Conservation (phyloP, 2,888 invertebrate species). For the Eristalinus sepulchralis region DNA sequence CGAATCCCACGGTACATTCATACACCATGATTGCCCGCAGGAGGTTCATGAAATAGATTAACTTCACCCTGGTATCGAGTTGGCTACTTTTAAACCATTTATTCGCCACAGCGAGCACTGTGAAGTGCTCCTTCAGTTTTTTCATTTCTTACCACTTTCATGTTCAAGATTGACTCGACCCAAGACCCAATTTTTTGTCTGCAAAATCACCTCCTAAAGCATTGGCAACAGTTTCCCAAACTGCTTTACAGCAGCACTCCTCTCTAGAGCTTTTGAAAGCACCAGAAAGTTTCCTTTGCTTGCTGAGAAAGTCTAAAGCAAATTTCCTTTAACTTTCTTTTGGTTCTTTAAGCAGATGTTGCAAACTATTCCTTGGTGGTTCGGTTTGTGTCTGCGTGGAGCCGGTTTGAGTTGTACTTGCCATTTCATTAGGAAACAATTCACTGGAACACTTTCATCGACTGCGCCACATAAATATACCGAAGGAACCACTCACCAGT, state of each 20-base stretch:
- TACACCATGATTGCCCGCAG: no score
- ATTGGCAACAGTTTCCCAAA: neutral
- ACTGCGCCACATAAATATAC: conserved; percentile 28
- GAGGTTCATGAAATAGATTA: no score
- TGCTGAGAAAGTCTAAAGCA: neutral
- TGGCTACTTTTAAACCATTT: no score
- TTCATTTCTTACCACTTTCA: no score
- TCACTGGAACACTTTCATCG: conserved; percentile 17
- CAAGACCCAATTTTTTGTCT: no score
- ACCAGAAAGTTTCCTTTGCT: neutral
- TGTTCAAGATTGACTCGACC: no score
- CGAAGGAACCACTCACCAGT: neutral
- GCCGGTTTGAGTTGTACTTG: neutral
- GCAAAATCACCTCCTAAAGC: neutral
- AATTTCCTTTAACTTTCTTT: neutral
- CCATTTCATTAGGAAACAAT: neutral
- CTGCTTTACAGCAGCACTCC: neutral
- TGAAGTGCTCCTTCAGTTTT: no score
- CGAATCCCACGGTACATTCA: no score
- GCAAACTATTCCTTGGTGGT: neutral
- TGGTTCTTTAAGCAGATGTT: neutral
- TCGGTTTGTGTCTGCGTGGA: conserved; percentile 22
- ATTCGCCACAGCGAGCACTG: no score
- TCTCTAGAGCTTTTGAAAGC: conserved; percentile 5
- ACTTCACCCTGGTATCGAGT: no score